Conservation (phyloP, 2,797 vertebrate species). For the Hozukius guyotensis region DNA sequence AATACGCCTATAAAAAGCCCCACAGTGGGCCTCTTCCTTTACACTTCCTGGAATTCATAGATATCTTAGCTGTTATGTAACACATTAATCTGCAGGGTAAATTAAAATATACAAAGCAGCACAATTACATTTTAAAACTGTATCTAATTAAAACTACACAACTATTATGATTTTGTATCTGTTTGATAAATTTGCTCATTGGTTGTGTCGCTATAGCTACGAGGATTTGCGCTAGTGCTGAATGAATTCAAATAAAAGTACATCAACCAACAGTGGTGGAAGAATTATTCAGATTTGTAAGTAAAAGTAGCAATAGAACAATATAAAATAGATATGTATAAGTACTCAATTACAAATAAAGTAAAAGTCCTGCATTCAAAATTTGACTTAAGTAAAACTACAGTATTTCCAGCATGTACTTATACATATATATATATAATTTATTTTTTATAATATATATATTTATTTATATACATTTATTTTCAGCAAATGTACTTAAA, state of each 20-base stretch:
- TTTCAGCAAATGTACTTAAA: neutral
- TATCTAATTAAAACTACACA: neutral
- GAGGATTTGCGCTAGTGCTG: neutral
- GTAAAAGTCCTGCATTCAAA: neutral
- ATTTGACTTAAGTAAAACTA: neutral
- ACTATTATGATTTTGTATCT: neutral
- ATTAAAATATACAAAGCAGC: neutral
- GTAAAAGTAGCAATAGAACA: neutral
- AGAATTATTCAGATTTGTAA: neutral
- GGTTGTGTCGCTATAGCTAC: neutral
- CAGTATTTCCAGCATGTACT: neutral
- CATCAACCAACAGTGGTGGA: neutral
- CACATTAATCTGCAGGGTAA: neutral
- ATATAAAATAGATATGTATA: neutral
- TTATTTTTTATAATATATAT: too few species aligned
- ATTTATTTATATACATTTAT: too few species aligned
- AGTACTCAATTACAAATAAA: neutral
- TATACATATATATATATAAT: too few species aligned
- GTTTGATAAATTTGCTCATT: neutral
- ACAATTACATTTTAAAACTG: neutral
- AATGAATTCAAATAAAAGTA: neutral
- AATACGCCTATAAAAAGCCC: constrained; percentile 3
- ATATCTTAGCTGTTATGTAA: constrained; percentile 1
- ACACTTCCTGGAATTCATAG: constrained; percentile 24
- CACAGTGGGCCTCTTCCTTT: neutral